Conservation (phyloP, 1,140 invertebrate species). For the Dryas iulia region DNA sequence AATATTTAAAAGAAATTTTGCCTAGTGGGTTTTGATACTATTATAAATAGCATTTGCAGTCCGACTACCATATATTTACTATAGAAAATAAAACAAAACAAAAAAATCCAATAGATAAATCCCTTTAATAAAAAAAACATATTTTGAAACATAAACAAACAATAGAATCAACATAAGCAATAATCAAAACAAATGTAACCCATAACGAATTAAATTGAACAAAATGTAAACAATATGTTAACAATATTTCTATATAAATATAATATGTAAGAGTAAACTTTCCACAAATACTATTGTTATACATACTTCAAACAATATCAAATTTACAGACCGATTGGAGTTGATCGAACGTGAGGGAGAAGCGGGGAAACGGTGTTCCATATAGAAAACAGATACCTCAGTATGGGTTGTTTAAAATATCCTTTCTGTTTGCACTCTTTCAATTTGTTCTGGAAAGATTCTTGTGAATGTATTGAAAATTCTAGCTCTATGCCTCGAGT, state of each 20-base stretch:
- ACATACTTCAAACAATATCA: neutral
- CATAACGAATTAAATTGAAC: neutral
- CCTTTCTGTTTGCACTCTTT: constrained; percentile 5
- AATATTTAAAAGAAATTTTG: too few relatives aligned
- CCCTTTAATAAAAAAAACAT: too few relatives aligned
- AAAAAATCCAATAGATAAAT: too few relatives aligned
- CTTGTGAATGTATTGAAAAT: neutral
- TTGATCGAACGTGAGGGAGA: constrained; percentile 4
- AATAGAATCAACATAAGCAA: neutral
- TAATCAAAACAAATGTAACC: neutral
- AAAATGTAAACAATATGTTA: neutral
- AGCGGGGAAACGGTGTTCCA: neutral
- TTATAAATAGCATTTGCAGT: too few relatives aligned
- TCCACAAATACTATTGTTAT: constrained; percentile 1
- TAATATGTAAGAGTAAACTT: constrained; percentile 2
- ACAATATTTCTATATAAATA: neutral
- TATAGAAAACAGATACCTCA: neutral
- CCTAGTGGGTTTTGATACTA: too few relatives aligned
- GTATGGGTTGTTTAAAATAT: constrained; percentile 3
- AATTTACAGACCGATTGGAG: constrained; percentile 3
- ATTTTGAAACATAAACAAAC: neutral
- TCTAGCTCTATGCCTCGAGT: neutral
- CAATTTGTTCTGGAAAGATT: constrained; percentile 3
- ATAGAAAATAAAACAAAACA: too few relatives aligned
- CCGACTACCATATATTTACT: too few relatives aligned